Percentiles rank a stretch among this genome's conserved stretches.
Conservation (phyloP, 35 echinoderm and acorn worm genomes). For the Ptychodera flava region DNA sequence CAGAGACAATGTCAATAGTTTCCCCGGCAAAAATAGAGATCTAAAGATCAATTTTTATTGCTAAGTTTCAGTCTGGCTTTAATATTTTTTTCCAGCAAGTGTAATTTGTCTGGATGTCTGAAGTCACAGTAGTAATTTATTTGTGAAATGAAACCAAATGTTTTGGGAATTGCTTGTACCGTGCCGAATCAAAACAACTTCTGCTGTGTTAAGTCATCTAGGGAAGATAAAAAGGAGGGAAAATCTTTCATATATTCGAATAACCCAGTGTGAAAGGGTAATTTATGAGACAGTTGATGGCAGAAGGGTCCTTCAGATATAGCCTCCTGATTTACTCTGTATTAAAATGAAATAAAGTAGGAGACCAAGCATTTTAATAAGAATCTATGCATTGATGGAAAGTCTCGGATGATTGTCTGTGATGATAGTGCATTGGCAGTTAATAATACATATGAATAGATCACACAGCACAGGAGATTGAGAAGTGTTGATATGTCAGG, state of each 20-base stretch:
- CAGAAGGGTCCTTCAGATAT: background rate
- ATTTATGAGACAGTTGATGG: background rate
- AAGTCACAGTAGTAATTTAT: no score
- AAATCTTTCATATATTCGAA: background rate
- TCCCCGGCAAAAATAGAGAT: no score
- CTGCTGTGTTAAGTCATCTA: no score
- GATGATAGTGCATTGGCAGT: background rate
- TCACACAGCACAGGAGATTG: background rate
- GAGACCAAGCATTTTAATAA: background rate
- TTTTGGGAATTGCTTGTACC: no score
- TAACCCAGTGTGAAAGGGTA: background rate
- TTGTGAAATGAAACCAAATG: no score
- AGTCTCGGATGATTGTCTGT: background rate
- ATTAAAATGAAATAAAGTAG: background rate
- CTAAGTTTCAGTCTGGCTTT: no score
- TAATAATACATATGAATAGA: background rate
- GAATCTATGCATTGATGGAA: background rate
- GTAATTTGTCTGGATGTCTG: no score
- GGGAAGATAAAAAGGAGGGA: no score
- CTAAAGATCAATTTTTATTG: no score
- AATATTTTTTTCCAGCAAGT: no score
- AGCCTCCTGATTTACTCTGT: background rate
- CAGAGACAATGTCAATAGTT: no score
- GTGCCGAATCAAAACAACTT: no score
- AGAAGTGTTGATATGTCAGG: background rate